Evolutionary conservation across 2,113 vertebrate genomes (phyloP).

Genomic region (Agelaius phoeniceus): DNA sequence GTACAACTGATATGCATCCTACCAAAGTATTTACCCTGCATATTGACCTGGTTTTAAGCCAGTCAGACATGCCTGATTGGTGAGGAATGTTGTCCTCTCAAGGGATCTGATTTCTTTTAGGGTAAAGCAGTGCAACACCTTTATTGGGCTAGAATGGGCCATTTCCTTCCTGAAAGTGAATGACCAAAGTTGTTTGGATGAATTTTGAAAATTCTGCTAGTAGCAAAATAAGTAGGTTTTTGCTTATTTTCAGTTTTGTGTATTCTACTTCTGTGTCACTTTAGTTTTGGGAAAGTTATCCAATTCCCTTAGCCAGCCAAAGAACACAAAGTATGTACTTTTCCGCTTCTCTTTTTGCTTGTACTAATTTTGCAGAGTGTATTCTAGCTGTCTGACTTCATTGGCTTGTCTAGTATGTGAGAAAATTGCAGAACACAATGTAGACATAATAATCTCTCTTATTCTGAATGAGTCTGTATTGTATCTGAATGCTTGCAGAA

Average conservation of each 20-base stretch:
- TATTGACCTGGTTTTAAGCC: background rate
- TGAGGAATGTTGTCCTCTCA: background rate
- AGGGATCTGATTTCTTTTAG: background rate
- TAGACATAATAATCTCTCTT: background rate
- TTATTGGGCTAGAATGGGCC: background rate
- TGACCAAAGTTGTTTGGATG: background rate
- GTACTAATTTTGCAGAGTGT: background rate
- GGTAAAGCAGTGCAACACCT: background rate
- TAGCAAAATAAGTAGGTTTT: background rate
- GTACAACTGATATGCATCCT: accelerated
- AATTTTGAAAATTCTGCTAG: background rate
- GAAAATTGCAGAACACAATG: background rate
- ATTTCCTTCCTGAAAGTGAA: background rate
- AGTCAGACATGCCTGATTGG: background rate
- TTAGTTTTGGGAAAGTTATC: background rate
- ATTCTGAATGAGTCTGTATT: background rate
- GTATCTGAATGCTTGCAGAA: background rate
- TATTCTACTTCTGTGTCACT: background rate
- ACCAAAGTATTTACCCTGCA: background rate
- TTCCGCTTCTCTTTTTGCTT: background rate
- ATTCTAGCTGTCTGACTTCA: background rate
- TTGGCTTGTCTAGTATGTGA: background rate
- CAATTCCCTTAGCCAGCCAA: background rate
- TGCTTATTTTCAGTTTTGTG: background rate
- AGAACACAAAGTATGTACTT: background rate